Evolutionary conservation across 2,888 invertebrate species (phyloP).

Genomic region (Lycocerus yunnanus): DNA sequence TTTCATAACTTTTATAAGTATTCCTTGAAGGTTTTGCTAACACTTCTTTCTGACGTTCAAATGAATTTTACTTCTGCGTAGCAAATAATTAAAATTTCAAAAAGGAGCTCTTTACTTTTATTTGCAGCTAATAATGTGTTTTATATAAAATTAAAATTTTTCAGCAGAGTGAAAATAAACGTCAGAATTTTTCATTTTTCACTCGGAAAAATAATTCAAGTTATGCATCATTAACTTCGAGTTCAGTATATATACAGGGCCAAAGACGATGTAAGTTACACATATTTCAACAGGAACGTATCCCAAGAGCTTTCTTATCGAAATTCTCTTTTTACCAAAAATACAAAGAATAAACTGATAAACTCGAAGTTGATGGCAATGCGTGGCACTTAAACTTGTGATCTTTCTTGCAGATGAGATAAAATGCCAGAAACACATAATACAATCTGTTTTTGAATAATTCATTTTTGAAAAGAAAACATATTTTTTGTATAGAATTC

Average conservation of each 20-base stretch:
- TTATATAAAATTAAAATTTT: neutral
- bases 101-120: neutral
- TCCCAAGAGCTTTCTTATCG: conserved; percentile 13
- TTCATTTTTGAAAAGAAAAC: neutral
- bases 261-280: conserved; percentile 35
- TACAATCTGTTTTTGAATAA: neutral
- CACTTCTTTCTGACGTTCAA: neutral
- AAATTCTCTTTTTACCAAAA: conserved; percentile 11
- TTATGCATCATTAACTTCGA: conserved; percentile 44
- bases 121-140: neutral
- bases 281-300: conserved; percentile 31
- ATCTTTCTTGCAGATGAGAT: conserved; percentile 9
- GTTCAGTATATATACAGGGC: conserved; percentile 29
- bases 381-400: conserved; percentile 7
- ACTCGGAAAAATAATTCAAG: conserved; percentile 41
- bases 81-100: neutral
- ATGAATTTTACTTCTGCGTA: neutral
- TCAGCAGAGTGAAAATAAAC: conserved; percentile 16
- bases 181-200: conserved; percentile 27
- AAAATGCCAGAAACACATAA: neutral
- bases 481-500: neutral
- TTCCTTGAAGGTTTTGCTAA: neutral
- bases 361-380: conserved; percentile 9
- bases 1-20: conserved; percentile 6
- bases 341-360: conserved; percentile 4